These are phyloP conservation scores for Iphiclides podalirius DNA, from an alignment of 2,888 invertebrate genomes.

Conservation along the genomic window DNA sequence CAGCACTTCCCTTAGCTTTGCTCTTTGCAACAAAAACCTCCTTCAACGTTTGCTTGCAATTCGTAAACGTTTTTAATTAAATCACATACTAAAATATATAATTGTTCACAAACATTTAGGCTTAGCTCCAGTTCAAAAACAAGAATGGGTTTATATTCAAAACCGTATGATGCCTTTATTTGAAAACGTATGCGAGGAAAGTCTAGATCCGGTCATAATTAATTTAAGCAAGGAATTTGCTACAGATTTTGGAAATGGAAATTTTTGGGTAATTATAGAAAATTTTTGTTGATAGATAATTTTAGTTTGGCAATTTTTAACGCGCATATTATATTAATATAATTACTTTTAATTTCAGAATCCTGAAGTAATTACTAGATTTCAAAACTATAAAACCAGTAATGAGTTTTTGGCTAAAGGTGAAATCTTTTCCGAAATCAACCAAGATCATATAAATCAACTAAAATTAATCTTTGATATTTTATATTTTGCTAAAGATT, in stretches of 20 bases:
- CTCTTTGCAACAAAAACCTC: too few relatives aligned
- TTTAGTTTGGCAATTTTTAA: background rate
- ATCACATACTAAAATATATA: too few relatives aligned
- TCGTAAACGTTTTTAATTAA: too few relatives aligned
- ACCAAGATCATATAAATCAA: conserved; percentile 51
- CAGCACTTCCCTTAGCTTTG: too few relatives aligned
- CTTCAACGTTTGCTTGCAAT: too few relatives aligned
- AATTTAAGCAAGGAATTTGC: conserved; percentile 51
- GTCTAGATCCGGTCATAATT: conserved; percentile 43
- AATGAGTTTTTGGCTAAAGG: conserved; percentile 55
- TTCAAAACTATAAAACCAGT: conserved; percentile 43
- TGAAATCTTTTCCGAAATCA: conserved; percentile 63
- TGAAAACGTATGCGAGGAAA: conserved; percentile 66
- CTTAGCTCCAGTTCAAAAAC: conserved; percentile 40
- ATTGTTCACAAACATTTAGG: too few relatives aligned
- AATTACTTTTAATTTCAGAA: conserved; percentile 49
- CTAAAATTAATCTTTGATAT: conserved; percentile 64
- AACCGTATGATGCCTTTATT: conserved; percentile 60
- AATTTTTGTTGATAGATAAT: too few relatives aligned
- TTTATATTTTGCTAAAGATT: conserved; percentile 78
- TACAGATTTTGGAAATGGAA: conserved; percentile 42
- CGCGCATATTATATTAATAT: too few relatives aligned
- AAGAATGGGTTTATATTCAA: conserved; percentile 57
- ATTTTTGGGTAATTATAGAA: conserved; percentile 50
- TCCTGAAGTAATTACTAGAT: conserved; percentile 45